Percentiles rank a stretch among this genome's conserved stretches.
These are phyloP conservation scores for Eupithecia exiguata DNA, from an alignment of 2,888 invertebrate genomes.

Conservation along the genomic window DNA sequence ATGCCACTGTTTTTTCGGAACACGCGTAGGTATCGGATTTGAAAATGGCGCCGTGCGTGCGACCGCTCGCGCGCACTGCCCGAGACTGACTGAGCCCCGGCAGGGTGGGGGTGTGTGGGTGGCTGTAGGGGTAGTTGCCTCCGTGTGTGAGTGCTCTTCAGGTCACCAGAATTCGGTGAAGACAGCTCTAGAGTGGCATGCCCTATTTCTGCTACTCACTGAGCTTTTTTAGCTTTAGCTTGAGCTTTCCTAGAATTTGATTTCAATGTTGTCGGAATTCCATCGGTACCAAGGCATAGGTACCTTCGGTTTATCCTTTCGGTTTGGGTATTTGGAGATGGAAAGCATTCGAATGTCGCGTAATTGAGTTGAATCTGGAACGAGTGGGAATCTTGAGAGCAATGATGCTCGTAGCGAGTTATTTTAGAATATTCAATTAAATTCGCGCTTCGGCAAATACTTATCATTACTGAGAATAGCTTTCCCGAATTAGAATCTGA, in stretches of 20 bases:
- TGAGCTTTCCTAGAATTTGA: conserved; percentile 15
- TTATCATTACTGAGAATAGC: conserved; percentile 1
- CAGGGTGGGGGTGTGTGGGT: conserved; percentile 44
- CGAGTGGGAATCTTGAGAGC: conserved; percentile 1
- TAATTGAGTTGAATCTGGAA: conserved; percentile 2
- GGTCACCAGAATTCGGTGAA: conserved; percentile 79
- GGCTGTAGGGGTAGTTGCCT: conserved; percentile 38
- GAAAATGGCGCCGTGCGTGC: conserved; percentile 40
- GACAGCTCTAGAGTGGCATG: conserved; percentile 67
- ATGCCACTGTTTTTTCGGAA: conserved; percentile 32
- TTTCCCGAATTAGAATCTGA: background rate
- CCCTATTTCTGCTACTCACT: conserved; percentile 61
- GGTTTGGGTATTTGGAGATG: background rate
- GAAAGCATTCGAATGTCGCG: background rate
- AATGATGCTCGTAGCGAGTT: conserved; percentile 2
- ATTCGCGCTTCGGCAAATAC: conserved; percentile 3
- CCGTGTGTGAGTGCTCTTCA: conserved; percentile 65
- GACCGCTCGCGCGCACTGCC: conserved; percentile 48
- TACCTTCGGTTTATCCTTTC: background rate
- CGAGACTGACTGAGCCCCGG: conserved; percentile 62
- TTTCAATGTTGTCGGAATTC: conserved; percentile 8
- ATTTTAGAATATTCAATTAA: conserved; percentile 13
- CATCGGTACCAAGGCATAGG: background rate
- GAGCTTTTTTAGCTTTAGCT: conserved; percentile 34
- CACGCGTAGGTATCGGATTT: conserved; percentile 34